Percentiles rank a stretch among this genome's conserved stretches.
These are phyloP conservation scores for Pogonomyrmex barbatus DNA, from an alignment of 1,140 invertebrate genomes.

Conservation along the genomic window DNA sequence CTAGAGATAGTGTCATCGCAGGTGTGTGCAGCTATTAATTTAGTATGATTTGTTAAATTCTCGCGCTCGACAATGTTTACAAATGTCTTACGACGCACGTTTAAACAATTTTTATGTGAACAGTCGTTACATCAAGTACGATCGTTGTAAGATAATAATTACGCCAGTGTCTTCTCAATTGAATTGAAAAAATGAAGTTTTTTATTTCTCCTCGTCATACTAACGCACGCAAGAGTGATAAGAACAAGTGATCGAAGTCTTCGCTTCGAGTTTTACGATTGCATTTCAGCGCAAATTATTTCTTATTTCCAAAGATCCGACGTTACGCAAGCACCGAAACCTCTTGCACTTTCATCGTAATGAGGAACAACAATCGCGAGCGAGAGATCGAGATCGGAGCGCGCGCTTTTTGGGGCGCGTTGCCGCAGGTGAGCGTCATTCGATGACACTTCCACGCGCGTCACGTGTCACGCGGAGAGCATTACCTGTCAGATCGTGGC, in stretches of 20 bases:
- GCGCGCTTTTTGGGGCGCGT: slow-evolving; percentile 50
- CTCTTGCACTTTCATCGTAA: neutral
- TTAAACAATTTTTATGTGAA: neutral
- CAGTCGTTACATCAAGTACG: neutral
- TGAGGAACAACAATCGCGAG: neutral
- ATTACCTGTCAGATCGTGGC: slow-evolving; percentile 72
- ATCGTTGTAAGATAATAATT: neutral
- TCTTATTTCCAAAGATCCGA: neutral
- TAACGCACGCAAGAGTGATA: too few species aligned
- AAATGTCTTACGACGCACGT: neutral
- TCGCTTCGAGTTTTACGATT: neutral
- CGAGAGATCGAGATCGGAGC: neutral
- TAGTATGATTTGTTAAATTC: slow-evolving; percentile 46
- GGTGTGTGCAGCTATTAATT: slow-evolving; percentile 42
- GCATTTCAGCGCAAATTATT: neutral
- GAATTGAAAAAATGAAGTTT: neutral
- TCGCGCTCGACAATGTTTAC: neutral
- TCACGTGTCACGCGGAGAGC: slow-evolving; percentile 58
- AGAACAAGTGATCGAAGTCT: neutral
- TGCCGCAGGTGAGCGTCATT: slow-evolving; percentile 37
- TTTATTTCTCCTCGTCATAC: neutral
- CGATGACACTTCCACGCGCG: slow-evolving; percentile 46
- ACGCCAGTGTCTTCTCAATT: neutral
- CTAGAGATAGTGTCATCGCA: slow-evolving; percentile 46
- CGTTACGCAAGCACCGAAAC: neutral